A percentile compares a stretch with the other conserved stretches of the same genome.
Conservation (phyloP, 1,140 invertebrate species). For the Musca domestica region DNA sequence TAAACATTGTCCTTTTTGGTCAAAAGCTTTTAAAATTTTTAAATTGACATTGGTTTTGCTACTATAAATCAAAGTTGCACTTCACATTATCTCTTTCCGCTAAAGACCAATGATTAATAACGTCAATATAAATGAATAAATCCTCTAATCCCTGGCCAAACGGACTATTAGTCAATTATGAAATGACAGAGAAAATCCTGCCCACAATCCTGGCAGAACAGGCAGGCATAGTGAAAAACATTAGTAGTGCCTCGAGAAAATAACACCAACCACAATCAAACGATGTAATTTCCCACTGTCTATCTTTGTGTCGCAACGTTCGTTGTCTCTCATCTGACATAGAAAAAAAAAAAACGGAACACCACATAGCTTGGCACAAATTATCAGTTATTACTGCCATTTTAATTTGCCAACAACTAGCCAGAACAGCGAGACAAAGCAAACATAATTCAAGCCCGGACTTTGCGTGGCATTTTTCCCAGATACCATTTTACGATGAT, state of each 20-base stretch:
- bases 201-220: no score
- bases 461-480: background rate
- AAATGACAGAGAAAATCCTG: background rate
- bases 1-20: no score
- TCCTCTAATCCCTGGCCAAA: constrained; percentile 12
- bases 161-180: constrained; percentile 21
- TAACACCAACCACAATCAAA: no score
- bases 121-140: constrained; percentile 13
- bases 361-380: constrained; percentile 1
- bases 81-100: background rate
- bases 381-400: constrained; percentile 12
- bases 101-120: constrained; percentile 13
- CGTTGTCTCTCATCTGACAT: no score
- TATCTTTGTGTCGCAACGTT: no score
- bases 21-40: no score
- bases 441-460: constrained; percentile 8
- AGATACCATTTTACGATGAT: constrained; percentile 18
- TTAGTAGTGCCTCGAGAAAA: no score
- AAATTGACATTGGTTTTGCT: no score
- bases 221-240: no score
- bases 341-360: no score
- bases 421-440: background rate
- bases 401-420: background rate
- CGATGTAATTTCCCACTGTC: no score
- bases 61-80: no score